Evolutionary conservation across 2,797 vertebrate genomes (phyloP).

Genomic region (Platyrinchus mystaceus): DNA sequence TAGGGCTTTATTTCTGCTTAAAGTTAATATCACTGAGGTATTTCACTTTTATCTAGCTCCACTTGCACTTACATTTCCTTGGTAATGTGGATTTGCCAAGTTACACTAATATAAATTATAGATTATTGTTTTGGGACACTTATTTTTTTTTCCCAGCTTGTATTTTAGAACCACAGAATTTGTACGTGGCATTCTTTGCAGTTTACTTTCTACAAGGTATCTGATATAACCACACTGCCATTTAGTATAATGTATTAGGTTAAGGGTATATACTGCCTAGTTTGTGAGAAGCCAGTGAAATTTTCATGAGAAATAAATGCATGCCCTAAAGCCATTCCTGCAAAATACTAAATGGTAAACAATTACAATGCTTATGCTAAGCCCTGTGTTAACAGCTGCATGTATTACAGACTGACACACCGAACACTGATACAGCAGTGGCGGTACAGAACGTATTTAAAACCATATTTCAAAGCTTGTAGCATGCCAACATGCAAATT

Average conservation of each 20-base stretch:
- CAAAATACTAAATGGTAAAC: slow-evolving; percentile 67
- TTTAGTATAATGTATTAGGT: slow-evolving; percentile 31
- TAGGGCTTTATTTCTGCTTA: slow-evolving; percentile 15
- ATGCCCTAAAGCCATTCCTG: slow-evolving; percentile 50
- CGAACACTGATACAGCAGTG: not conserved
- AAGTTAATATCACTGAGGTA: not conserved
- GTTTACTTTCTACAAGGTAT: slow-evolving; percentile 18
- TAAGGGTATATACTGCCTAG: slow-evolving; percentile 7
- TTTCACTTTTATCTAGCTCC: slow-evolving; percentile 14
- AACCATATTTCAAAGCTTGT: slow-evolving; percentile 65
- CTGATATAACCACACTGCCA: slow-evolving; percentile 6
- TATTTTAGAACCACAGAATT: slow-evolving; percentile 17
- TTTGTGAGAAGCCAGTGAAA: slow-evolving; percentile 53
- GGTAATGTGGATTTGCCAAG: slow-evolving; percentile 9
- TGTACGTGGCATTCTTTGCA: not conserved
- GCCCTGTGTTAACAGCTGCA: slow-evolving; percentile 58
- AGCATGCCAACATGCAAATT: slow-evolving; percentile 70
- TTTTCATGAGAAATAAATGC: slow-evolving; percentile 62
- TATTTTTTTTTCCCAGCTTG: not conserved
- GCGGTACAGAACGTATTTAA: slow-evolving; percentile 39
- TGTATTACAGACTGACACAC: slow-evolving; percentile 18
- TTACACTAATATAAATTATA: slow-evolving; percentile 27
- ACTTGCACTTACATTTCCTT: not conserved
- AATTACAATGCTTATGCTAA: slow-evolving; percentile 66
- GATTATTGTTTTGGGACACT: not conserved